Percentiles rank a stretch among this genome's conserved stretches.
phyloP scores from a whole-genome alignment of 2,888 invertebrate species.

The Philaethria dido region DNA sequence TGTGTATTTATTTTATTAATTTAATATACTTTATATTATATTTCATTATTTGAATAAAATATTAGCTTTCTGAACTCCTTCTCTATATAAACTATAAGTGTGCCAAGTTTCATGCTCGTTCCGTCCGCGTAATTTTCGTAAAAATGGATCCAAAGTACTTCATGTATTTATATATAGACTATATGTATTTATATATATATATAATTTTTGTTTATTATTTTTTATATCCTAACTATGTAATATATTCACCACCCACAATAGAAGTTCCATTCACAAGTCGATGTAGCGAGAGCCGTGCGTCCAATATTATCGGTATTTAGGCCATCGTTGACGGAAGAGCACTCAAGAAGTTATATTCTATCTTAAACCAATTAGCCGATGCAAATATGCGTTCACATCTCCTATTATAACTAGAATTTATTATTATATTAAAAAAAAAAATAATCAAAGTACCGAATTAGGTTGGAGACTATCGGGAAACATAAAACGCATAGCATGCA shows the following conservation, averaged over 20 bases:
- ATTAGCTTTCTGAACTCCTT: no score
- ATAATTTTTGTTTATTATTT: neutral
- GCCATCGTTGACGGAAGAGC: slow-evolving; percentile 61
- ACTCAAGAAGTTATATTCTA: slow-evolving; percentile 71
- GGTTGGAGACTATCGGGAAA: slow-evolving; percentile 49
- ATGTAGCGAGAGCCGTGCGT: slow-evolving; percentile 24
- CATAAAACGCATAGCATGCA: slow-evolving; percentile 64
- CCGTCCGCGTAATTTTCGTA: no score
- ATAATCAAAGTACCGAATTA: neutral
- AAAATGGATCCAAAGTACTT: no score
- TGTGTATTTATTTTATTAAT: neutral
- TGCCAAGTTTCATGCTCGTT: no score
- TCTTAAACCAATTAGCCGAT: slow-evolving; percentile 61
- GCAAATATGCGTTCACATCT: slow-evolving; percentile 52
- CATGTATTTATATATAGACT: no score
- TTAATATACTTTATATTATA: no score
- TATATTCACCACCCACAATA: slow-evolving; percentile 36
- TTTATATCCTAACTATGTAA: neutral
- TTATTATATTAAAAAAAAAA: neutral
- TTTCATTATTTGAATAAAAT: no score
- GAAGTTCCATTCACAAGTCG: slow-evolving; percentile 38
- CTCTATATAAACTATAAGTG: no score
- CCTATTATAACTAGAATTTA: slow-evolving; percentile 19
- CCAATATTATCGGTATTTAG: slow-evolving; percentile 61
- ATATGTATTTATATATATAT: no score